Base-by-base conservation (phyloP, 2,888 invertebrate species). In the Dicranocentrus wangi region DNA sequence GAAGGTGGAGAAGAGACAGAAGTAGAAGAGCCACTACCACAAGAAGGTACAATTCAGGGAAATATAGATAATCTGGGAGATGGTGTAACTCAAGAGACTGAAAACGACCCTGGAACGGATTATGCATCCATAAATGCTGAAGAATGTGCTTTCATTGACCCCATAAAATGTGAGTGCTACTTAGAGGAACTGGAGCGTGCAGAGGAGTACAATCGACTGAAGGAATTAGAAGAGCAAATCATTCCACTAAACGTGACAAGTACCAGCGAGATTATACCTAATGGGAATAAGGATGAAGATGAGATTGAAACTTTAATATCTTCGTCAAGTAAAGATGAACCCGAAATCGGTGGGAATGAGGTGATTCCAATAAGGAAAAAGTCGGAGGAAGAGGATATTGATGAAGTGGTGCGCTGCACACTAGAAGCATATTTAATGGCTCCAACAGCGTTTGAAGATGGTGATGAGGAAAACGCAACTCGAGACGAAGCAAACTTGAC, bases 161-260 rank as follows among this genome's bases (percentile, higher is more conserved):
- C 68, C 32, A 69, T 84, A 10, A 80, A 82, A 32, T 84, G 84
- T 28, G 84, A 84, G 78, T 84, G 84, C 28, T 84, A 81, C 21
- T 15, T 58, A 3, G 77, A 77, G 19, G 61, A 81, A 27, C 10
- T 82, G 5, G 55, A 53, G 3, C 17, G 28, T 2, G 39, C 58
- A 7, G 27, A 69, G 5, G 81, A 77, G 27, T 23, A 39, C 5
- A 80, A 82, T 1, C 39, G 60, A 21, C 25, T 84, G 25, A 61
- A 77, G 17, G 58, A 71, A 27, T 5, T 66, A 3, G 81, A 76
- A 23, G 60, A 70, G n/a, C 71, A 77, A 77, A 66, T 70, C 10
- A 51, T 60, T 2, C 15, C 58, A 1, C 23, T 21, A 19, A 55
- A 21, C 65, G 3, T 51, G n/a, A 19, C 27, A 47, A 47, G 73